These are phyloP conservation scores for Galbula dea DNA, from an alignment of 2,113 vertebrate genomes.

Conservation along the genomic window DNA sequence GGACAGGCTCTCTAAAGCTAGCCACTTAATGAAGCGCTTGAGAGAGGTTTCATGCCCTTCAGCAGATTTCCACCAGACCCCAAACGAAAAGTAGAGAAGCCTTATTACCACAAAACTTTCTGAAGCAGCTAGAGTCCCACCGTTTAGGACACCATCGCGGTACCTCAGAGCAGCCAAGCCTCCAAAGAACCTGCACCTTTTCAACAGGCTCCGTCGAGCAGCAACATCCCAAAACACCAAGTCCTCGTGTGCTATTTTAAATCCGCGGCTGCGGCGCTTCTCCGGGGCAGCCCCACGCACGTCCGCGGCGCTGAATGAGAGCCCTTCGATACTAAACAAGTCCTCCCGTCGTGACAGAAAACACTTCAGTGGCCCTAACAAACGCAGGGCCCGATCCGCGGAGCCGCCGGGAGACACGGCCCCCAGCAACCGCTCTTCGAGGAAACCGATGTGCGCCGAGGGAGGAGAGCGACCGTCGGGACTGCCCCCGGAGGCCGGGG, in stretches of 20 bases:
- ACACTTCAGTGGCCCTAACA: neutral
- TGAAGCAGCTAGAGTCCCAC: neutral
- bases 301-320: neutral
- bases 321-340: neutral
- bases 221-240: neutral
- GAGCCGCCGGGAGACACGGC: neutral
- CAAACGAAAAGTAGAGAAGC: neutral
- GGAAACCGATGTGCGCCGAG: too few species aligned
- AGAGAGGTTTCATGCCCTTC: neutral
- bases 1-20: neutral
- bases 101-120: neutral
- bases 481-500: neutral
- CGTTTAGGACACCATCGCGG: neutral
- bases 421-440: neutral
- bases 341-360: too few species aligned
- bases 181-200: neutral
- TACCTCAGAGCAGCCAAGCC: neutral
- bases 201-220: neutral
- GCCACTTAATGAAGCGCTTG: fast-evolving
- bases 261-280: neutral
- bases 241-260: neutral
- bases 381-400: neutral
- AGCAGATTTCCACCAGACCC: neutral
- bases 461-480: too few species aligned
- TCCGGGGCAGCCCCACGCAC: neutral